These are phyloP conservation scores for Rhorus exstirpatorius DNA, from an alignment of 2,888 invertebrate genomes.

Conservation along the genomic window DNA sequence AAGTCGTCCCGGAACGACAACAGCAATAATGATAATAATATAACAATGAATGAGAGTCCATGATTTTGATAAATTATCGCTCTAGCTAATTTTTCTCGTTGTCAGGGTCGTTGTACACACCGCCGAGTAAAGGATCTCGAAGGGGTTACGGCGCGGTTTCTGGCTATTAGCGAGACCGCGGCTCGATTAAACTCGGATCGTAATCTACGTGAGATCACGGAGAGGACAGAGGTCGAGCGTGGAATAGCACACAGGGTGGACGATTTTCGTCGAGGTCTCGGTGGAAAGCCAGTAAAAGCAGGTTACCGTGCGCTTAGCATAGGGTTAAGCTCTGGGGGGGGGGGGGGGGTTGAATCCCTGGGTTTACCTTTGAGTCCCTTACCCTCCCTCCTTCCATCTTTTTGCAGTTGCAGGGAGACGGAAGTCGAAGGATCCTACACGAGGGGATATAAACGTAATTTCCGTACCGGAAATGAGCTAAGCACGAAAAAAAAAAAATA, in stretches of 20 bases:
- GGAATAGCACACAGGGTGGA: too few species aligned
- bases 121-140: constrained; percentile 30
- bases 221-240: constrained; percentile 37
- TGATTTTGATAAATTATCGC: constrained; percentile 4
- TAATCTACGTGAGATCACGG: constrained; percentile 76
- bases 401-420: constrained; percentile 74
- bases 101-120: constrained; percentile 6
- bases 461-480: not conserved
- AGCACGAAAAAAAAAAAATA: not conserved
- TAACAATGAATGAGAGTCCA: not conserved
- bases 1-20: too few species aligned
- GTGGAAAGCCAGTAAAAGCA: constrained; percentile 77
- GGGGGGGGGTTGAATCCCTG: constrained; percentile 80
- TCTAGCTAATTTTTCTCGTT: constrained; percentile 33
- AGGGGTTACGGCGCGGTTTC: constrained; percentile 70
- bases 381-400: constrained; percentile 43
- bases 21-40: too few species aligned
- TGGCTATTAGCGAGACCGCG: constrained; percentile 77
- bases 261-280: constrained; percentile 70
- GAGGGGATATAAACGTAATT: not conserved
- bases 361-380: constrained; percentile 84
- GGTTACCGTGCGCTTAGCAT: constrained; percentile 82
- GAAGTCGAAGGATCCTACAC: constrained; percentile 51
- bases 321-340: constrained; percentile 83
- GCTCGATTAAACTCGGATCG: constrained; percentile 83